Evolutionary conservation across 2,113 vertebrate genomes (phyloP), one percentile per base, ranked within the genome.

Genomic region (Thymallus thymallus): DNA sequence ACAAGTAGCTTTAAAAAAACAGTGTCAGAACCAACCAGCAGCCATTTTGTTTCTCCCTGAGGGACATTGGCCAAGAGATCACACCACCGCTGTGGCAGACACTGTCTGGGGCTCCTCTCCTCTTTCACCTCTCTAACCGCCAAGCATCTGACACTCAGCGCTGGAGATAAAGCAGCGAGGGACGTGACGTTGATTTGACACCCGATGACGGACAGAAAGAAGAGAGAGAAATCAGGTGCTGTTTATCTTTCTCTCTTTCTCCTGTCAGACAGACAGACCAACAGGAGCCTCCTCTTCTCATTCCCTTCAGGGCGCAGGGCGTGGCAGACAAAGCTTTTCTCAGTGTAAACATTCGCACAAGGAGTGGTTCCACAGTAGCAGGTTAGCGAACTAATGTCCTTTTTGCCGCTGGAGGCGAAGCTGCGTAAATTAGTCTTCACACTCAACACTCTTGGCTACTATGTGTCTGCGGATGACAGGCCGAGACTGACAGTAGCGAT

Each of bases 131-230:
- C n/a, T n/a, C n/a, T 55, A 74, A 51, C 58, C 65, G 71, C 72
- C 74, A 82, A 76, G 68, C 46, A 74, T 71, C 80, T 79, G 74
- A 69, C 80, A 80, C 80, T 80, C 80, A 75, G 72, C 80, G 64
- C 69, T 63, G 68, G 22, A 85, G 77, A 78, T 85, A 77, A 77
- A 41, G 35, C 63, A 72, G 70, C 67, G 69, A 67, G 46, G 46
- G 70, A 69, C 73, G 26, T 72, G 73, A 82, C 72, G 67, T 46
- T 82, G 79, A 82, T 80, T 82, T 78, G 80, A 76, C 69, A 78
- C 64, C 67, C n/a, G 71, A 68, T 80, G 83, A 82, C 70, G 80
- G 83, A 82, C 64, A 69, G 63, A 80, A 30, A 29, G 62, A 26
- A 18, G 62, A 14, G 1, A 18, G 62, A 12, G 12, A 64, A 23